Evolutionary conservation across 2,888 invertebrate species (phyloP), one percentile per base, ranked within the genome.

Genomic region (Drosophila nr. perissopoda): DNA sequence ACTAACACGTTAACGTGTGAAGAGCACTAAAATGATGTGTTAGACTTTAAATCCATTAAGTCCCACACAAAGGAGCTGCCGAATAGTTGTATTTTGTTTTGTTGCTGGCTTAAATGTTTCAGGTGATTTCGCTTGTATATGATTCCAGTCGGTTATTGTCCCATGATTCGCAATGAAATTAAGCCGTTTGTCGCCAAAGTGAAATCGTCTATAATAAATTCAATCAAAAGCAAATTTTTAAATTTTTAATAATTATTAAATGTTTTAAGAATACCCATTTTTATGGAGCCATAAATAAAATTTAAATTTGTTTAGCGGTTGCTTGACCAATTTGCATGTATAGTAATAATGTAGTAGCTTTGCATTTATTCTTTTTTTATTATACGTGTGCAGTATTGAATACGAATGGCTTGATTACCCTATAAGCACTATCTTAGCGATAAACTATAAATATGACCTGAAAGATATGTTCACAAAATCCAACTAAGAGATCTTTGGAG

Each of bases 11-110:
- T 58, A 52, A 63, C 51, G 34, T 72, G 61, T 33, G 64, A 78
- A 65, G 69, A 58, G 48, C 49, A 48, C 67, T 79, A 78, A 82
- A 82, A 82, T 38, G 16, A 74, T 79, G 70, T 82, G 74, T 79
- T 52, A 61, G 81, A 57, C 59, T 61, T 18, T 64, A 48, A 67
- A 46, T 29, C 63, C 53, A 60, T 66, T 76, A 82, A 78, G 79
- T 62, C 59, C 31, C 49, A 61, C 40, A 79, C 79, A 79, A 79
- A 81, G 79, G 65, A 74, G 52, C 18, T 33, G 42, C 38, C 38
- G 54, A 27, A 31, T 40, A 21, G 29, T 16, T 51, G 18, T 42
- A n/a, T 51, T 25, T 34, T 38, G 56, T 46, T 54, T 78, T 79
- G 74, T 82, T 63, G 61, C 3, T 18, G 36, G 49, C 79, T 79